Conservation (phyloP, 2,113 vertebrate genomes). For the Malurus alboscapulatus region DNA sequence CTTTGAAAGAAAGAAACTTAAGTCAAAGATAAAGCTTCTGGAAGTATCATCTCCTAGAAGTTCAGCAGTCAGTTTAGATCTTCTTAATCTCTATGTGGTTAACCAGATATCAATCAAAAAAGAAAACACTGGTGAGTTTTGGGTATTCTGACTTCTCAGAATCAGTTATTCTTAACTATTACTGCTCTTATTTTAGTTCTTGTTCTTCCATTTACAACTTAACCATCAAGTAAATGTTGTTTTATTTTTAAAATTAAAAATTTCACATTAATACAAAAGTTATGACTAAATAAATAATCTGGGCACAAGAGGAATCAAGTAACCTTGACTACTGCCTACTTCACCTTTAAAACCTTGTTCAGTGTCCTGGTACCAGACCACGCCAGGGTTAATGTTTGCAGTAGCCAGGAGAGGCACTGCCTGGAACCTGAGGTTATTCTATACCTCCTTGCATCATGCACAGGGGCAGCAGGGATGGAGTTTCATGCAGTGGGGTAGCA, state of each 20-base stretch:
- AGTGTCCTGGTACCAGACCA: background rate
- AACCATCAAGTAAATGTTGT: background rate
- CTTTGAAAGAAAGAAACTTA: slow-evolving; percentile 89
- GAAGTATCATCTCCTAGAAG: slow-evolving; percentile 58
- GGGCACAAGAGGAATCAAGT: background rate
- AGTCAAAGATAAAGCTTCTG: slow-evolving; percentile 77
- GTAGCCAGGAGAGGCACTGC: background rate
- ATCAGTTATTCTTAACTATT: background rate
- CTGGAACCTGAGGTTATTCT: background rate
- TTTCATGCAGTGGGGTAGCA: fast-evolving
- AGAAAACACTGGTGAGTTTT: slow-evolving; percentile 74
- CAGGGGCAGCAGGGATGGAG: too few species aligned
- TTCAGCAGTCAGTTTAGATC: slow-evolving; percentile 81
- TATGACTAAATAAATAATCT: background rate
- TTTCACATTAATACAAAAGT: background rate
- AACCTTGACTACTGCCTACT: background rate
- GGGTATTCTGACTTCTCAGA: background rate
- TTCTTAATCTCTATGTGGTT: slow-evolving; percentile 87
- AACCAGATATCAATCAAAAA: slow-evolving; percentile 90
- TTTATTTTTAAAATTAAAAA: background rate
- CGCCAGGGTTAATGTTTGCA: background rate
- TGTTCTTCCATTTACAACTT: background rate
- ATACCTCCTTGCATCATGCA: background rate
- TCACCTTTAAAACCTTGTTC: background rate
- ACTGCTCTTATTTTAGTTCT: background rate